Evolutionary conservation across 2,113 vertebrate species (phyloP).

Genomic region (Halichoeres trimaculatus): DNA sequence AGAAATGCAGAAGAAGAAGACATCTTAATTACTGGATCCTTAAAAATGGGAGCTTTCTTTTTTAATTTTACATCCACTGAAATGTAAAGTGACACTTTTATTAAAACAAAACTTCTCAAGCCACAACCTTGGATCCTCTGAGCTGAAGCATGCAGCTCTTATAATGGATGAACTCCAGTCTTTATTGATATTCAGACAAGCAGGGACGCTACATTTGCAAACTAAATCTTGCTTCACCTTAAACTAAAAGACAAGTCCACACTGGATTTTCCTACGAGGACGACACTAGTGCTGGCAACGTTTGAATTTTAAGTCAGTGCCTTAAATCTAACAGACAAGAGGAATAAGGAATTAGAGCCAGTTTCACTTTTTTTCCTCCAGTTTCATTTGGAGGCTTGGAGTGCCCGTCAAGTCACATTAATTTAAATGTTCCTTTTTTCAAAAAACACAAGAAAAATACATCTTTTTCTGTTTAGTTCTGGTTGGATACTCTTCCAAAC

Average conservation of each 20-base stretch:
- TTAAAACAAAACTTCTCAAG: constrained; percentile 8
- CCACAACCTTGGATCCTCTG: constrained; percentile 19
- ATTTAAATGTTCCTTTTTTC: neutral
- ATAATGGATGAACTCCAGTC: constrained; percentile 14
- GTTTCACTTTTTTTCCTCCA: neutral
- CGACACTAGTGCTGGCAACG: constrained; percentile 7
- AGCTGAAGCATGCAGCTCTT: constrained; percentile 30
- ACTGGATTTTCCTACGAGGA: neutral
- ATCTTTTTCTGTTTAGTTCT: neutral
- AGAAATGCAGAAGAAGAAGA: neutral
- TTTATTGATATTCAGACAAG: constrained; percentile 7
- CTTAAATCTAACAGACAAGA: neutral
- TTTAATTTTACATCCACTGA: constrained; percentile 8
- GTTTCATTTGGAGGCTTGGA: neutral
- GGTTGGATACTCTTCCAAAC: neutral
- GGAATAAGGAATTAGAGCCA: neutral
- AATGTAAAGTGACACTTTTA: constrained; percentile 44
- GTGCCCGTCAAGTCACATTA: neutral
- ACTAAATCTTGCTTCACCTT: constrained; percentile 1
- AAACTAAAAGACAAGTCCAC: constrained; percentile 1
- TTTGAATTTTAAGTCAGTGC: neutral
- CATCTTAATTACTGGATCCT: neutral
- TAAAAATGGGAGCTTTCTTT: neutral
- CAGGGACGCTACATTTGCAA: neutral
- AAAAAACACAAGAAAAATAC: neutral